Evolutionary conservation across 53 echinoderm and acorn worm species (phyloP), one percentile per base, ranked within the genome.

Genomic region (Stichopus horrens): DNA sequence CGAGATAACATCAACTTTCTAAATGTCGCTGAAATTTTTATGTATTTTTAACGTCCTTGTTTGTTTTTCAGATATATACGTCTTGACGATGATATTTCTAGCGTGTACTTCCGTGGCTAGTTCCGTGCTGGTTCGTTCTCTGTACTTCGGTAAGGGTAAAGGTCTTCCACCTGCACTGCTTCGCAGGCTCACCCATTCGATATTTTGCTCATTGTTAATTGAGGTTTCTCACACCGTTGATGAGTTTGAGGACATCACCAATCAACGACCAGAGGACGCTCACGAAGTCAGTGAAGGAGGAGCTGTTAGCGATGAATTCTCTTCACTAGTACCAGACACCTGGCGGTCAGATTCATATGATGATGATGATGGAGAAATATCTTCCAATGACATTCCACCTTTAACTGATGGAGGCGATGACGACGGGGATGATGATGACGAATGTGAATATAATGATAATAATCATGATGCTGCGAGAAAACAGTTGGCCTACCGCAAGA

Each of bases 101-200:
- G 74, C 87, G 7, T 87, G 87, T 51, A 74, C 87, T 21, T 55
- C 74, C 7, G 73, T 87, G 5, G 55, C 74, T 37, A 75, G 87
- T 74, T 74, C 87, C 5, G 87, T 87, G 7, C 53, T 87, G 5
- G 87, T 87, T 2, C 55, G 87, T 54, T 87, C 74, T 54, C 55
- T 87, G 20, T 87, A 87, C 87, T 87, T 87, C 23, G 87, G 87
- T 10, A 87, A 87, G 13, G 75, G 75, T 22, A 87, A 20, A 9
- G 55, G 75, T 53, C 74, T 75, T 22, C 87, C 87, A 54, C 23
- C 87, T 5, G 53, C 16, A 10, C 4, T 74, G 13, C 53, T 87
- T 53, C 54, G 74, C 22, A 74, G 57, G n/a, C 10, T 87, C 9
- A 87, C 75, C 75, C 87, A 87, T 21, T 87, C 87, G 2, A 19